These are phyloP conservation scores for Halcyon badia DNA, from an alignment of 2,797 vertebrate species.

Conservation along the genomic window DNA sequence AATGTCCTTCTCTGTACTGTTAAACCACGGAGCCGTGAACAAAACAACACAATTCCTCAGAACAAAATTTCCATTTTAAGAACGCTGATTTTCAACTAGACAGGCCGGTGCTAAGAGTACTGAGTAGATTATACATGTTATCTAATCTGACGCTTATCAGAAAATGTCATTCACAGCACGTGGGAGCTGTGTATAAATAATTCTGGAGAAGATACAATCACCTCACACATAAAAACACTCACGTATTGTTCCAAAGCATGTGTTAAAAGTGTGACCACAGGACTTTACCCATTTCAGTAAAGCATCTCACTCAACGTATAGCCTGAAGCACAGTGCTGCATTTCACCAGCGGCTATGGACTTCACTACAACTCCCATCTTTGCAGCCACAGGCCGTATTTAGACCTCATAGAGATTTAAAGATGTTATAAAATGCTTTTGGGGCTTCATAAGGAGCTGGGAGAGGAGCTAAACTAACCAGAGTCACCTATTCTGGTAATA, in stretches of 20 bases:
- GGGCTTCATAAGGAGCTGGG: not conserved
- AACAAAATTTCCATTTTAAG: not conserved
- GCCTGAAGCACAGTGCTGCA: not conserved
- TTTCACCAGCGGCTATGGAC: not conserved
- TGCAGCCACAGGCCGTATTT: not conserved
- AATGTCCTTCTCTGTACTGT: not conserved
- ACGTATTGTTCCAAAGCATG: not conserved
- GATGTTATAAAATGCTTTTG: not conserved
- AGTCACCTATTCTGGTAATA: not conserved
- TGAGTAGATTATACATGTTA: not conserved
- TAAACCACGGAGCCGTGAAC: not conserved
- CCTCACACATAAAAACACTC: not conserved
- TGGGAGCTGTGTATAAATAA: not conserved
- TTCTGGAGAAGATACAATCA: not conserved
- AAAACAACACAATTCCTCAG: not conserved
- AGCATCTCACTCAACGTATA: not conserved
- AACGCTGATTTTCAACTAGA: not conserved
- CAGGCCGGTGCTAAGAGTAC: not conserved
- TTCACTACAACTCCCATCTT: not conserved
- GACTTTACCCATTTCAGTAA: not conserved
- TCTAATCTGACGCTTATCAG: not conserved
- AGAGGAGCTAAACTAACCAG: not conserved
- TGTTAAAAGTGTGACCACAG: not conserved
- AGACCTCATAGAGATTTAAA: not conserved
- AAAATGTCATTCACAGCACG: not conserved